Base-by-base conservation (phyloP, 2,113 vertebrate genomes). In the Ondatra zibethicus region DNA sequence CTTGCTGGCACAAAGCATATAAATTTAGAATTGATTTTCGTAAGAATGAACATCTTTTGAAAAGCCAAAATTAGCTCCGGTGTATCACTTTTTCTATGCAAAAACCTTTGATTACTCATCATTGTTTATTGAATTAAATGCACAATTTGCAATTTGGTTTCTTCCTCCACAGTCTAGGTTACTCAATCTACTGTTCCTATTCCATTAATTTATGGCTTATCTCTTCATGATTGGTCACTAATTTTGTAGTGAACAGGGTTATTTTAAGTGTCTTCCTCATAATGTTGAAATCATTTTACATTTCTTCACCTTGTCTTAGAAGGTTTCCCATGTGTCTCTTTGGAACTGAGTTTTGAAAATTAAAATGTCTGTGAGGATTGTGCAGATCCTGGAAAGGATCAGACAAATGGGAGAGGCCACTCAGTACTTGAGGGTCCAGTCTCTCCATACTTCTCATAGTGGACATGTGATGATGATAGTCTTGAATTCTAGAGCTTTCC, bases 1-100 rank as follows among this genome's bases (percentile, higher is more conserved):
- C 97, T 98, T 98, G 96, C 89, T 89, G 94, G 98, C 98, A 95
- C 0, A 96, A 98, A 94, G 93, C 88, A 65, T 97, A 94, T 96
- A 97, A 47, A 94, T 97, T 98, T 97, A 96, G 90, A 95, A 96
- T 98, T 98, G 98, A 98, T 98, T 98, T 98, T 98, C 97, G 94
- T 97, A 91, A 97, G 97, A 98, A 98, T 98, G 97, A 98, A 89
- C 63, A 29, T 98, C 96, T 96, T 97, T 93, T 91, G 39, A 86
- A 94, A 96, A 95, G 50, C 47, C 84, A 66, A 76, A 96, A 85
- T 88, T 76, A 90, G 42, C 65, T 85, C 21, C 36, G 58, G 50
- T 80, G 1, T 75, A 78, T 96, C 45, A 63, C 11, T 97, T 33
- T 80, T 96, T n/a, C 58, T 88, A 3, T 95, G 55, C 12, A 93